A percentile compares a stretch with the other conserved stretches of the same genome.
Conservation (phyloP, 2,113 vertebrate genomes). For the Nothoprocta pentlandii region DNA sequence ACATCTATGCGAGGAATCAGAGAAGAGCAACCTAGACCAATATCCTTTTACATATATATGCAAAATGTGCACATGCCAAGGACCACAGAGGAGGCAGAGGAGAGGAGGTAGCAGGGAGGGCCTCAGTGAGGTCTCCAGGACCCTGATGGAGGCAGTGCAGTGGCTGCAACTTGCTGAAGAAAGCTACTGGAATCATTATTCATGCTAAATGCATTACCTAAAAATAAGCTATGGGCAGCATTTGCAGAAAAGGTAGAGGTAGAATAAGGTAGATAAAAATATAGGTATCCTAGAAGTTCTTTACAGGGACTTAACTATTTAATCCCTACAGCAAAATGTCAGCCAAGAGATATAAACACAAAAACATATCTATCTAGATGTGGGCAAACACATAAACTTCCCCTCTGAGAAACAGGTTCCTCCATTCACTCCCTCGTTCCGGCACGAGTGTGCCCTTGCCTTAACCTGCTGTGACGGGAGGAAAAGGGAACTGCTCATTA, state of each 20-base stretch:
- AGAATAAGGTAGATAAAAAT: conserved; percentile 43
- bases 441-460: accelerated
- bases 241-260: conserved; percentile 59
- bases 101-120: background rate
- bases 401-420: background rate
- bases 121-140: background rate
- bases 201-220: background rate
- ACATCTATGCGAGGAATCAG: background rate
- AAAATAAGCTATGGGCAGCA: conserved; percentile 17
- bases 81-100: background rate
- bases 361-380: background rate
- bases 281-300: conserved; percentile 57
- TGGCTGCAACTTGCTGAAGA: background rate
- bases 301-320: conserved; percentile 44
- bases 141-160: background rate
- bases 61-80: background rate
- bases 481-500: background rate
- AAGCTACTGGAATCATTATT: background rate
- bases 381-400: background rate
- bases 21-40: background rate
- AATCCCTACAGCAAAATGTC: background rate
- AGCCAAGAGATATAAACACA: background rate
- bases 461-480: background rate
- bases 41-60: background rate
- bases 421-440: accelerated